These are phyloP conservation scores for Smithornis capensis DNA, from an alignment of 2,113 vertebrate species.

Conservation along the genomic window DNA sequence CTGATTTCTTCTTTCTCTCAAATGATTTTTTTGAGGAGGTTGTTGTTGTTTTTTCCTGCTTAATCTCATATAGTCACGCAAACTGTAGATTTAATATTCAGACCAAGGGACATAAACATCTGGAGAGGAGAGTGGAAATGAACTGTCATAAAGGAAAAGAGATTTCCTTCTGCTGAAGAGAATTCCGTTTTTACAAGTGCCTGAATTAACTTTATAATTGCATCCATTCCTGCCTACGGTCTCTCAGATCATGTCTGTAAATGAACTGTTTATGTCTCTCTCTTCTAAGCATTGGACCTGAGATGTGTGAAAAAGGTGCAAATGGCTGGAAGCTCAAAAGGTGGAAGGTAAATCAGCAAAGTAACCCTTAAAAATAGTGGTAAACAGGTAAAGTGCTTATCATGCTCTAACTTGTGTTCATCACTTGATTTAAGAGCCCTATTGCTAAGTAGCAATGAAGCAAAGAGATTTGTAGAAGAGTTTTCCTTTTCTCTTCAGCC, in stretches of 20 bases:
- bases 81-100: neutral
- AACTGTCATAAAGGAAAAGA: neutral
- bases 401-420: neutral
- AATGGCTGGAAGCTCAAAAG: neutral
- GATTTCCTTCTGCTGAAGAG: neutral
- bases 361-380: neutral
- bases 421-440: neutral
- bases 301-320: neutral
- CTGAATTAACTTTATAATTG: neutral
- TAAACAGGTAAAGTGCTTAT: neutral
- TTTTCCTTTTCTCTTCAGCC: neutral
- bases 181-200: neutral
- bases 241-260: neutral
- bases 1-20: neutral
- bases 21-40: fast-evolving
- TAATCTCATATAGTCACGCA: neutral
- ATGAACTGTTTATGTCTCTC: neutral
- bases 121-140: neutral
- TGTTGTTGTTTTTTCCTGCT: neutral
- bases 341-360: neutral
- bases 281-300: neutral
- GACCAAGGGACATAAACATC: neutral
- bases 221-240: neutral
- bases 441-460: neutral
- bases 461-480: neutral